Conservation (phyloP, 2,797 vertebrate genomes). For the Gadopsis bispinosus region DNA sequence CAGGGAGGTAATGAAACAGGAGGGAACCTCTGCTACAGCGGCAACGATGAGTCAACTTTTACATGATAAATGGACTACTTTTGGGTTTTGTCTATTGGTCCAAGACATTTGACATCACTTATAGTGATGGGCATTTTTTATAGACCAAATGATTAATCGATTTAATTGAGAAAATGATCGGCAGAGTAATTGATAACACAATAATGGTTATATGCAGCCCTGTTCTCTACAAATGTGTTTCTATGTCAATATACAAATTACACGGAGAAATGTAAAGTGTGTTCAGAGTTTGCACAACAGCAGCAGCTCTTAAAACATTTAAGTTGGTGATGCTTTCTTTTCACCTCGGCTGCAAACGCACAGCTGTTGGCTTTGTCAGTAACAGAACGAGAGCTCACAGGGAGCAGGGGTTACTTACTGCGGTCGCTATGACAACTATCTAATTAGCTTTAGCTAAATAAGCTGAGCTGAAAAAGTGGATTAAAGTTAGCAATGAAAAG, state of each 20-base stretch:
- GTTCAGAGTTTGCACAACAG: conserved; percentile 14
- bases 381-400: conserved; percentile 20
- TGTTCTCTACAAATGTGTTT: neutral
- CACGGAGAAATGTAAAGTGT: neutral
- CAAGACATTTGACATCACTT: no score
- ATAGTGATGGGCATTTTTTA: no score
- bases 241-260: neutral
- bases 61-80: no score
- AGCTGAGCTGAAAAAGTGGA: conserved; percentile 7
- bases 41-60: no score
- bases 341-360: conserved; percentile 22
- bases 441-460: conserved; percentile 38
- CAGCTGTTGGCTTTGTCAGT: conserved; percentile 33
- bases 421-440: conserved; percentile 45
- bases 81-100: no score
- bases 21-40: no score
- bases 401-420: conserved; percentile 3
- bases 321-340: neutral
- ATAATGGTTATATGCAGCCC: no score
- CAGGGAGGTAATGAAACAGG: neutral
- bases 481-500: conserved; percentile 18
- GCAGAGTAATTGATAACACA: no score
- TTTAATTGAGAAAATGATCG: no score
- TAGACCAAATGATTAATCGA: no score
- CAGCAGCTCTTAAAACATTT: conserved; percentile 21